A percentile compares a stretch with the other conserved stretches of the same genome.
These are phyloP conservation scores for Drosophila sordidula DNA, from an alignment of 2,888 invertebrate genomes.

Conservation along the genomic window DNA sequence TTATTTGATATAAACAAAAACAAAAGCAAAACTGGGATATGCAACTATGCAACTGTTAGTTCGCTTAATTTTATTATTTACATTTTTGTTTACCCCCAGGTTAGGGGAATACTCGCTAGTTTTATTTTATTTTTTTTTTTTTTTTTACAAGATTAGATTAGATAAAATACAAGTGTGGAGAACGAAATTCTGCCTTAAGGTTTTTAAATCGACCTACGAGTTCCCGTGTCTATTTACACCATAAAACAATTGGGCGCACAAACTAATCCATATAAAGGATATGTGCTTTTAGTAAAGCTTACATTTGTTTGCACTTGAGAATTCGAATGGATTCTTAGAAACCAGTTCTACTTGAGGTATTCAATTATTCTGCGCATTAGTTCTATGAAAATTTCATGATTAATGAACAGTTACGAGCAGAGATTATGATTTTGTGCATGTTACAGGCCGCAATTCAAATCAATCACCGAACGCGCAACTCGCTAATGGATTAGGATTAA, in stretches of 20 bases:
- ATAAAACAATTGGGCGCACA: background rate
- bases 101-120: too few relatives aligned
- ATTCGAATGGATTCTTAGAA: constrained; percentile 6
- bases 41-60: too few relatives aligned
- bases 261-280: background rate
- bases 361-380: constrained; percentile 20
- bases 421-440: constrained; percentile 17
- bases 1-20: too few relatives aligned
- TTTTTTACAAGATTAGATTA: too few relatives aligned
- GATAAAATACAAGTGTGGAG: too few relatives aligned
- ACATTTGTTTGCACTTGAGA: background rate
- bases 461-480: constrained; percentile 38
- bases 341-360: constrained; percentile 4
- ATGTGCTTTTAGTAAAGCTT: background rate
- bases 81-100: too few relatives aligned
- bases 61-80: too few relatives aligned
- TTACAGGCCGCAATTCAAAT: constrained; percentile 32
- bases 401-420: constrained; percentile 26
- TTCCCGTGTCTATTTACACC: background rate
- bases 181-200: too few relatives aligned
- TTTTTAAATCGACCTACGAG: too few relatives aligned
- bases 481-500: constrained; percentile 26
- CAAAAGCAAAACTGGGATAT: too few relatives aligned
- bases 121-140: too few relatives aligned
- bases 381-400: constrained; percentile 15